Base-by-base conservation (phyloP, 1,140 invertebrate genomes). In the Euura saliciscinereae region DNA sequence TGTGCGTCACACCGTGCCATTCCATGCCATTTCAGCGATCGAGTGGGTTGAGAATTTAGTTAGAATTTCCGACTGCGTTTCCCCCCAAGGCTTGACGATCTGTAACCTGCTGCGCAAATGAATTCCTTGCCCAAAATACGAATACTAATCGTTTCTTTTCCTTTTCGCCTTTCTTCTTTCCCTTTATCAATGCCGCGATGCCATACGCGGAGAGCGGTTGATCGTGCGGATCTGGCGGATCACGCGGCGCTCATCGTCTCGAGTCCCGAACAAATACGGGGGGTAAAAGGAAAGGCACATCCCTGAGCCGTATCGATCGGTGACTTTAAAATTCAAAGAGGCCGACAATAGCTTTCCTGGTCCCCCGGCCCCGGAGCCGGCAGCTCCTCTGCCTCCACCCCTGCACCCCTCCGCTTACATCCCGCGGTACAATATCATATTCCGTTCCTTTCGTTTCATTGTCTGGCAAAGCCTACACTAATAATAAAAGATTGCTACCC, bases 301-400 rank as follows among this genome's bases (percentile, higher is more conserved):
- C 85, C 83, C 83, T 80, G 79, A 83, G 85, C 80, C 80, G 82
- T 86, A 87, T 87, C 84, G 85, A 86, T 87, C 85, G 85, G 82
- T 85, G 86, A 88, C 86, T 88, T 88, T 86, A 88, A 88, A 88
- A 88, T 87, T 88, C 86, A 88, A 88, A 88, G 86, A 86, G 85
- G 87, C 86, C 86, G 86, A 88, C 86, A 87, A 88, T 87, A 86
- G 86, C 84, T 86, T 86, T 82, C 83, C 85, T 79, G 78, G 77
- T 83, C 77, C 76, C 79, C 73, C 74, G 28, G 28, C 28, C 28
- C 28, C 28, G 28, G 28, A 28, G 28, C 28, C 28, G 69, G 51
- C 43, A 59, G 10, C 67, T 66, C 10, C 51, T 70, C 28, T 43
- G 11, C 68, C 7, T 43, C 8, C 46, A 28, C 5, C 5, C n/a